Percentiles rank a stretch among this genome's conserved stretches.
Evolutionary conservation across 2,888 invertebrate species (phyloP).

Genomic region (Philaethria dido): DNA sequence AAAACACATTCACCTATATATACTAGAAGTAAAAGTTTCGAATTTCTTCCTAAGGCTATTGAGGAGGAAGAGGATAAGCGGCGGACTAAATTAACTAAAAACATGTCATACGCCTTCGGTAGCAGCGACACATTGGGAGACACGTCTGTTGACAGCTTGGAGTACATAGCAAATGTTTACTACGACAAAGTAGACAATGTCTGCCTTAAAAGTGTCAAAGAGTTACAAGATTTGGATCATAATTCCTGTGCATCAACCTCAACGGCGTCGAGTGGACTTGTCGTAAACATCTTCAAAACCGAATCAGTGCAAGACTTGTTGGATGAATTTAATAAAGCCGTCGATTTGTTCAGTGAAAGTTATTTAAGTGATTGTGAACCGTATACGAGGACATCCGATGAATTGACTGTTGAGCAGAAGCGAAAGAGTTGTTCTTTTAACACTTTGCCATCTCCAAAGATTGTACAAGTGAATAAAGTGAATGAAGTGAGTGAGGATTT

Average conservation of each 20-base stretch:
- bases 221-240: slow-evolving; percentile 62
- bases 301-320: slow-evolving; percentile 70
- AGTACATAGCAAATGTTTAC: slow-evolving; percentile 69
- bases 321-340: slow-evolving; percentile 71
- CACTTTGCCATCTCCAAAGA: slow-evolving; percentile 68
- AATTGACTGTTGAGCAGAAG: slow-evolving; percentile 57
- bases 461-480: slow-evolving; percentile 69
- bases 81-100: slow-evolving; percentile 52
- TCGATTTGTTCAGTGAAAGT: slow-evolving; percentile 75
- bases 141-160: slow-evolving; percentile 68
- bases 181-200: slow-evolving; percentile 68
- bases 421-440: slow-evolving; percentile 71
- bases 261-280: slow-evolving; percentile 65
- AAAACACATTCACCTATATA: slow-evolving; percentile 59
- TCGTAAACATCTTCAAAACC: slow-evolving; percentile 63
- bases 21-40: slow-evolving; percentile 76
- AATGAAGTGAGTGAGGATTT: slow-evolving; percentile 72
- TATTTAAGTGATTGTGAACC: slow-evolving; percentile 77
- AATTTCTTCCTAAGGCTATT: slow-evolving; percentile 70
- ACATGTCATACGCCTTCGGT: slow-evolving; percentile 65
- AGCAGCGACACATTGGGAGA: slow-evolving; percentile 69
- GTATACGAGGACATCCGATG: slow-evolving; percentile 62
- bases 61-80: slow-evolving; percentile 56
- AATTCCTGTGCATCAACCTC: slow-evolving; percentile 67
- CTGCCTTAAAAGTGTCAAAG: slow-evolving; percentile 69